A percentile compares a stretch with the other conserved stretches of the same genome.
phyloP scores from a whole-genome alignment of 2,888 invertebrate species.

The Drosophila borealis region DNA sequence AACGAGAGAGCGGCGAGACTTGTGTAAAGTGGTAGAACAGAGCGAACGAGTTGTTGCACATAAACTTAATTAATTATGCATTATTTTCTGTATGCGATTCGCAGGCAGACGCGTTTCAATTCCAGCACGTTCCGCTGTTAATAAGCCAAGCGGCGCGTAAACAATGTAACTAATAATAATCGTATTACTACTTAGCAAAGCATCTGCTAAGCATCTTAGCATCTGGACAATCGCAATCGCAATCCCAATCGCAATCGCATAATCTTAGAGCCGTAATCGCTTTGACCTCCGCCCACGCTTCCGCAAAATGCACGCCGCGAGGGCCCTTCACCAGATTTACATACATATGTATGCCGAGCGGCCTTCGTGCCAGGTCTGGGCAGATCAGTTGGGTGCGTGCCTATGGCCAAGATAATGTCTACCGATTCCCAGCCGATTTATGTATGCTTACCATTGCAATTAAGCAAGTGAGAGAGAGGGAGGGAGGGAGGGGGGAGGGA shows the following conservation, averaged over 20 bases:
- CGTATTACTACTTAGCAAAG: slow-evolving; percentile 8
- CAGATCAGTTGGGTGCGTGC: background rate
- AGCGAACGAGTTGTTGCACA: background rate
- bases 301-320: slow-evolving; percentile 27
- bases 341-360: slow-evolving; percentile 1
- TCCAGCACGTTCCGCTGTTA: slow-evolving; percentile 17
- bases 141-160: no score
- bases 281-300: slow-evolving; percentile 56
- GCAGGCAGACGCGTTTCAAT: slow-evolving; percentile 24
- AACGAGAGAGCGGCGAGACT: background rate
- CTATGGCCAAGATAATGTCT: background rate
- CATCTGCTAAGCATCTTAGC: slow-evolving; percentile 4
- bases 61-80: slow-evolving; percentile 37
- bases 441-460: slow-evolving; percentile 3
- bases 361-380: slow-evolving; percentile 18
- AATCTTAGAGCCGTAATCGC: slow-evolving; percentile 14
- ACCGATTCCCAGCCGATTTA: slow-evolving; percentile 15
- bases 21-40: no score
- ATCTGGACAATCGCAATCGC: background rate
- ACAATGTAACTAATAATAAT: slow-evolving; percentile 6
- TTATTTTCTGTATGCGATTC: slow-evolving; percentile 32
- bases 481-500: background rate
- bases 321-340: slow-evolving; percentile 44
- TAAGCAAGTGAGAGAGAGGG: slow-evolving; percentile 11
- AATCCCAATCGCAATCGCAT: background rate